phyloP scores from a whole-genome alignment of 2,113 vertebrate genomes.

The Odontesthes bonariensis region DNA sequence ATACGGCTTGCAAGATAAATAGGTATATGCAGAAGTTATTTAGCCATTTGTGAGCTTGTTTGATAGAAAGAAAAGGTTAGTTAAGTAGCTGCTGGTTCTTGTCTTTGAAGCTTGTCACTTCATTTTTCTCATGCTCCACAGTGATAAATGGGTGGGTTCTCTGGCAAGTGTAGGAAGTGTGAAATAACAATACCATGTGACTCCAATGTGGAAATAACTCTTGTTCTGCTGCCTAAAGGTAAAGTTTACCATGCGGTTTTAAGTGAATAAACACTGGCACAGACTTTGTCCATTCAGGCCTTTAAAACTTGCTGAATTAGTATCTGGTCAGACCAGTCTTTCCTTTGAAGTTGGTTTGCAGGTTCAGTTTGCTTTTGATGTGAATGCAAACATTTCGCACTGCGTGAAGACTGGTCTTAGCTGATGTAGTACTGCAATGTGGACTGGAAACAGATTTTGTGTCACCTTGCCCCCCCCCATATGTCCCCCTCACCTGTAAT shows the following conservation, averaged over 20 bases:
- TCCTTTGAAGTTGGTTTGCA: neutral
- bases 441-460: neutral
- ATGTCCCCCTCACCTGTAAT: conserved; percentile 6
- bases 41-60: neutral
- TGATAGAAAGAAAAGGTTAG: neutral
- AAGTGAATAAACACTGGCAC: conserved; percentile 34
- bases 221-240: conserved; percentile 22
- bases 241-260: conserved; percentile 37
- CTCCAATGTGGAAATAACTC: conserved; percentile 39
- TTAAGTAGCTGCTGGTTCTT: conserved; percentile 19
- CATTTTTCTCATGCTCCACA: neutral
- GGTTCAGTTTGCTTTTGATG: conserved; percentile 19
- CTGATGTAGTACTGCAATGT: neutral
- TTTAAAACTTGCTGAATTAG: conserved; percentile 5
- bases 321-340: conserved; percentile 6
- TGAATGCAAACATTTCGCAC: neutral
- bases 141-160: conserved; percentile 51
- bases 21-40: conserved; percentile 1
- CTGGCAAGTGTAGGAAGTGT: conserved; percentile 46
- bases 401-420: too few species aligned
- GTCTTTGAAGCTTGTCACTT: conserved; percentile 40
- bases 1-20: neutral
- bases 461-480: neutral
- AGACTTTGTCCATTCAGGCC: conserved; percentile 19
- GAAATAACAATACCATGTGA: conserved; percentile 13